phyloP scores from a whole-genome alignment of 1,140 invertebrate species.

The Pseudomyrmex pallidus region DNA sequence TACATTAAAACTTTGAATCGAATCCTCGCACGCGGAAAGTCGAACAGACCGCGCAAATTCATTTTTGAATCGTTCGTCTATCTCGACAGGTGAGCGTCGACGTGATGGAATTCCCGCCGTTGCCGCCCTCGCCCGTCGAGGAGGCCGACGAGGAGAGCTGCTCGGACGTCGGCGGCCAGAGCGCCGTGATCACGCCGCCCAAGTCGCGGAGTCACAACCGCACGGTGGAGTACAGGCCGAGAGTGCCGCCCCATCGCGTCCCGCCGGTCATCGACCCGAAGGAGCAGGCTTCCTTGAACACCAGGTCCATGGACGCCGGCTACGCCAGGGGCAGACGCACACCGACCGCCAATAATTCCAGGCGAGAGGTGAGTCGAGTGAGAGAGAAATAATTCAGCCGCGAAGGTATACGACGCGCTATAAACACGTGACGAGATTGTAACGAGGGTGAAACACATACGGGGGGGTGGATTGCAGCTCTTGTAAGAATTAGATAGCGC shows the following conservation, averaged over 20 bases:
- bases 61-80: constrained; percentile 2
- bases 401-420: too few relatives aligned
- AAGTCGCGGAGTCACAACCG: constrained; percentile 79
- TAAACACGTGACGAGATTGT: too few relatives aligned
- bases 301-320: constrained; percentile 92
- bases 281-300: constrained; percentile 88
- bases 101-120: constrained; percentile 90
- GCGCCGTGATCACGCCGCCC: constrained; percentile 80
- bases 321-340: constrained; percentile 88
- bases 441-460: too few relatives aligned
- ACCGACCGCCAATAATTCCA: constrained; percentile 87
- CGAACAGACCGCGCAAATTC: too few relatives aligned
- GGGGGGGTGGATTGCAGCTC: too few relatives aligned
- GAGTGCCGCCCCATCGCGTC: constrained; percentile 90
- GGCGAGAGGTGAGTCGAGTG: constrained; percentile 85
- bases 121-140: constrained; percentile 91
- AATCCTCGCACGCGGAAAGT: too few relatives aligned
- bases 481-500: too few relatives aligned
- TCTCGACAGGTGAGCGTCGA: constrained; percentile 85
- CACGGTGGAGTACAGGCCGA: constrained; percentile 85
- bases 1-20: too few relatives aligned
- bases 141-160: constrained; percentile 91
- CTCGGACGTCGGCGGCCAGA: constrained; percentile 87
- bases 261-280: constrained; percentile 86
- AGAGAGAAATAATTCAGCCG: constrained; percentile 3